Evolutionary conservation across 1,140 invertebrate genomes (phyloP).

Genomic region (Zaprionus nigranus): DNA sequence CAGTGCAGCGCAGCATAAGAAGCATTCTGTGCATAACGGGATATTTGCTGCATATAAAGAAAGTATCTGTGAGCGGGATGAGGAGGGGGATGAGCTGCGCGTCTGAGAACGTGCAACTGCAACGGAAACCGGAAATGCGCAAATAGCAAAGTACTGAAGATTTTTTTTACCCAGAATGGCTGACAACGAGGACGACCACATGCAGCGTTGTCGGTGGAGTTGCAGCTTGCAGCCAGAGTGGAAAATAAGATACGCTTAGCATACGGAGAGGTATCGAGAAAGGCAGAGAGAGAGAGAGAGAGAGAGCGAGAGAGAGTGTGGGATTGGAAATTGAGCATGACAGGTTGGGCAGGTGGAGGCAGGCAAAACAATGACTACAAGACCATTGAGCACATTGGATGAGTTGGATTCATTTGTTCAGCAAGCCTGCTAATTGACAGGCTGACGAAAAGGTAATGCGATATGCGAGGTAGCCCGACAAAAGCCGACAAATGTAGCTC

Average conservation of each 20-base stretch:
- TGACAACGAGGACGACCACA: conserved; percentile 46
- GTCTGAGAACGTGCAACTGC: conserved; percentile 62
- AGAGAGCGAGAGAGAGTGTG: no score
- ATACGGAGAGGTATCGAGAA: neutral
- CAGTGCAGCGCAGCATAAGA: conserved; percentile 23
- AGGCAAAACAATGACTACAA: conserved; percentile 2
- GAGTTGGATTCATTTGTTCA: neutral
- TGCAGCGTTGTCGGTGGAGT: conserved; percentile 41
- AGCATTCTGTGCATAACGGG: conserved; percentile 70
- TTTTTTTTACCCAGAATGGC: conserved; percentile 68
- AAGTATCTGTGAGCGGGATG: conserved; percentile 42
- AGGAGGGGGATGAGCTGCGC: neutral
- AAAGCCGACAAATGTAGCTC: neutral
- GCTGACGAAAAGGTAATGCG: conserved; percentile 5
- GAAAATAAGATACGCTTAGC: conserved; percentile 58
- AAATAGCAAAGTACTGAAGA: conserved; percentile 78
- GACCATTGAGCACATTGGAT: neutral
- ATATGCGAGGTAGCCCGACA: neutral
- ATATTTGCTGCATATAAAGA: conserved; percentile 74
- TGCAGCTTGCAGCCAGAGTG: neutral
- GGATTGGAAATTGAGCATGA: conserved; percentile 8
- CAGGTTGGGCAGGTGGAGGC: neutral
- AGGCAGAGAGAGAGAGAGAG: neutral
- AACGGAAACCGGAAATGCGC: conserved; percentile 82
- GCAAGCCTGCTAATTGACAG: conserved; percentile 1